Evolutionary conservation across 2,113 vertebrate genomes (phyloP), one percentile per base, ranked within the genome.

Genomic region (Cottus gobio): DNA sequence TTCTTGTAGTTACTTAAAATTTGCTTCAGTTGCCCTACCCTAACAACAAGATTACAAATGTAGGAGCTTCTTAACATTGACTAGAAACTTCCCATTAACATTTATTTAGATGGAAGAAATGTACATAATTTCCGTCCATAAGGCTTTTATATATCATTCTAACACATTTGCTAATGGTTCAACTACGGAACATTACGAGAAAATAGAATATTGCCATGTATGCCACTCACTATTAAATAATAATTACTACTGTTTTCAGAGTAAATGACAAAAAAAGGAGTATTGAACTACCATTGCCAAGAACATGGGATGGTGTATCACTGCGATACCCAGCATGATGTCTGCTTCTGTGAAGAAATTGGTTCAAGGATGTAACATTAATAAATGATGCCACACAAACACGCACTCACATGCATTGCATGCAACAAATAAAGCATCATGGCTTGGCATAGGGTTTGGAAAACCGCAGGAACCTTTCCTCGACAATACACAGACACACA

Each of bases 321-420:
- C 64, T 75, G 73, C 30, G 44, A 68, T 76, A 68, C 88, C 4
- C 85, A 87, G 84, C 87, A 62, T 80, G 83, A 71, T 1, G 42
- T 69, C 82, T 48, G 57, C 75, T 46, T 76, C 77, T 84, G 72
- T 80, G 75, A 89, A 71, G 52, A 86, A 71, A 90, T 39, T 88
- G 79, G 64, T 88, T 92, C 84, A 90, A 80, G 74, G 87, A 85
- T 83, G 76, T 78, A 87, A 37, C 84, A 87, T 83, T 76, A 89
- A 90, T 87, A 92, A 91, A 86, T 87, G 71, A 61, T 86, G 80
- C 26, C 75, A 57, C 48, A 67, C 73, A 85, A 52, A 73, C 66
- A 82, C 31, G 67, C 39, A 42, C 31, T 62, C 54, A 65, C 39
- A 75, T 26, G 62, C 54, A 68, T 50, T 15, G 20, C 70, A 83